Evolutionary conservation across 2,888 invertebrate genomes (phyloP).

Genomic region (Scrobipalpa atriplicella): DNA sequence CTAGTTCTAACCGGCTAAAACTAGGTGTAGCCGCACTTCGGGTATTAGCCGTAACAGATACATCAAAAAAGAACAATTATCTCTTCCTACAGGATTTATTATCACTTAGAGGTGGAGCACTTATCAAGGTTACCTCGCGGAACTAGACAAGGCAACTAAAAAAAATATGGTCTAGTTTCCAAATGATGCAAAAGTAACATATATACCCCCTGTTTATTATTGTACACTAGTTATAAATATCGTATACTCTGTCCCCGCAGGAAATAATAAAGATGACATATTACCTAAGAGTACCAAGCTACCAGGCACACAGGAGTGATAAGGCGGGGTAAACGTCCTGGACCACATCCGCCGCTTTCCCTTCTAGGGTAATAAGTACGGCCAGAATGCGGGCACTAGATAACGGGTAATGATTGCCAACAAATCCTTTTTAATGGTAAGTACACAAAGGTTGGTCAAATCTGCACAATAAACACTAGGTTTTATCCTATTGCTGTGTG

Average conservation of each 20-base stretch:
- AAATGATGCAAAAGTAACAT: no score
- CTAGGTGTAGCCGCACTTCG: no score
- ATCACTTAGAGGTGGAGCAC: no score
- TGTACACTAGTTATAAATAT: no score
- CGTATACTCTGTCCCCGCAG: conserved; percentile 45
- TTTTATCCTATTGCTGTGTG: background rate
- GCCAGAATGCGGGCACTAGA: conserved; percentile 34
- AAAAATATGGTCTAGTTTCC: no score
- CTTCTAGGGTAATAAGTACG: conserved; percentile 24
- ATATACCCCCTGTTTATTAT: no score
- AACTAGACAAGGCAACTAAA: no score
- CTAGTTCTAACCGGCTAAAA: no score
- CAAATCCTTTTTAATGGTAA: background rate
- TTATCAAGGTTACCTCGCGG: no score
- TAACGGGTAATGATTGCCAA: conserved; percentile 14
- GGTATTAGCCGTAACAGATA: no score
- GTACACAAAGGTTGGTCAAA: background rate
- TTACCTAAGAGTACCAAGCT: conserved; percentile 40
- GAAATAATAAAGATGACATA: conserved; percentile 56
- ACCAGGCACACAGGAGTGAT: conserved; percentile 53
- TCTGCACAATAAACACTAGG: background rate
- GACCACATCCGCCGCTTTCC: conserved; percentile 47
- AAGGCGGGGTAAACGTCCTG: conserved; percentile 63
- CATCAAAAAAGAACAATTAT: no score
- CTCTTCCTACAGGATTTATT: no score